Conservation (phyloP, 2,113 vertebrate species). For the Cheilinus undulatus region DNA sequence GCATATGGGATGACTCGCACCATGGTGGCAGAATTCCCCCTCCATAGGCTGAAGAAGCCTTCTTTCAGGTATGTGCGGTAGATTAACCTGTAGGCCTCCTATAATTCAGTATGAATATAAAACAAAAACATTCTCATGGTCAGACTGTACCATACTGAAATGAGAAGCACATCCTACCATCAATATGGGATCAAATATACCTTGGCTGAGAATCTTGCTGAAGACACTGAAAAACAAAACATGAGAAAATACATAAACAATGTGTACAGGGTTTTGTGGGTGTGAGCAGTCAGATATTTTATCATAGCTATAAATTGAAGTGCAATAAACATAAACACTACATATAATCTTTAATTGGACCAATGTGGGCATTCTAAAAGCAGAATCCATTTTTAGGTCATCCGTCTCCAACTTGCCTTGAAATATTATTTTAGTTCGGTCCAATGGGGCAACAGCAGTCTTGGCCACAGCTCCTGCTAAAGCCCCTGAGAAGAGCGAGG, state of each 20-base stretch:
- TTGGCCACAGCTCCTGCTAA: conserved; percentile 96
- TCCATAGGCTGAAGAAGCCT: conserved; percentile 95
- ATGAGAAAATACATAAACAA: conserved; percentile 29
- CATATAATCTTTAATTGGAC: neutral
- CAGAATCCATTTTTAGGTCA: conserved; percentile 31
- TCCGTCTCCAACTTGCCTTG: conserved; percentile 85
- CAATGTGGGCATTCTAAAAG: conserved; percentile 15
- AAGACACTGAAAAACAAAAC: conserved; percentile 89
- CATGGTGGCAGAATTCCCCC: conserved; percentile 98
- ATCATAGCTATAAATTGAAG: neutral
- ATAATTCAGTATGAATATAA: conserved; percentile 17
- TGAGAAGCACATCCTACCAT: neutral
- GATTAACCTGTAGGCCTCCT: conserved; percentile 95
- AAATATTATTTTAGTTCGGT: conserved; percentile 99
- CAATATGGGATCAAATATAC: conserved; percentile 72
- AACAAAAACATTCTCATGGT: neutral
- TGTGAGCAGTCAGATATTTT: neutral
- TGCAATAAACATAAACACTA: neutral
- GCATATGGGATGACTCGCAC: conserved; percentile 96
- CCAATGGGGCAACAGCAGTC: conserved; percentile 94
- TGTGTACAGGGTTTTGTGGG: neutral
- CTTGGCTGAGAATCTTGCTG: conserved; percentile 97
- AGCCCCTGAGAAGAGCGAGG: conserved; percentile 92
- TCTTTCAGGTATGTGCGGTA: conserved; percentile 94
- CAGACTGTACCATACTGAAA: neutral